Conservation (phyloP, 2,888 invertebrate genomes). For the Erynnis tages region DNA sequence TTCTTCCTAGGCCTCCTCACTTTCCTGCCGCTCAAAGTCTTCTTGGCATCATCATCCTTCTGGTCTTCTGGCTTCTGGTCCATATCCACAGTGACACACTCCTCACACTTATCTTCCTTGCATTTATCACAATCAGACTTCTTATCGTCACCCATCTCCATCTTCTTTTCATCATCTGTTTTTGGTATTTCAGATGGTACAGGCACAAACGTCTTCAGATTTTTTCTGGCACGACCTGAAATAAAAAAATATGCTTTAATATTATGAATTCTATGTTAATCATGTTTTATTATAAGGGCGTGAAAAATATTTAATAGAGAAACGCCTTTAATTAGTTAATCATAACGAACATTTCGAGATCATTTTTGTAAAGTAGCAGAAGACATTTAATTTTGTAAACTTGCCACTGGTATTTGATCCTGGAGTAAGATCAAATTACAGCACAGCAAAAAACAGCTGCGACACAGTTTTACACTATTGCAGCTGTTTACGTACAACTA, state of each 20-base stretch:
- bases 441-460: too few species aligned
- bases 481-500: too few species aligned
- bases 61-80: constrained; percentile 58
- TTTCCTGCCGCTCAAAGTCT: constrained; percentile 50
- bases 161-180: constrained; percentile 61
- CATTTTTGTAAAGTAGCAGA: too few species aligned
- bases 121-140: constrained; percentile 61
- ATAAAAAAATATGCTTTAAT: constrained; percentile 25
- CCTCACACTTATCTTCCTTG: constrained; percentile 59
- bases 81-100: constrained; percentile 40
- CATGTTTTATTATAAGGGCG: too few species aligned
- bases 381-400: too few species aligned
- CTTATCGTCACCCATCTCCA: constrained; percentile 51
- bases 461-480: too few species aligned
- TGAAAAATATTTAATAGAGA: too few species aligned
- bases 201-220: constrained; percentile 68
- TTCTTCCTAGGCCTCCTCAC: constrained; percentile 65
- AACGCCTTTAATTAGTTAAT: too few species aligned
- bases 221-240: constrained; percentile 71
- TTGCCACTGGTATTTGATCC: too few species aligned
- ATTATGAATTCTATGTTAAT: too few species aligned
- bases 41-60: constrained; percentile 61
- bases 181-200: constrained; percentile 61
- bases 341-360: background rate
- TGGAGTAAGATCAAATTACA: too few species aligned